phyloP scores from a whole-genome alignment of 1,140 invertebrate genomes.

The Drosophila pruinosa region DNA sequence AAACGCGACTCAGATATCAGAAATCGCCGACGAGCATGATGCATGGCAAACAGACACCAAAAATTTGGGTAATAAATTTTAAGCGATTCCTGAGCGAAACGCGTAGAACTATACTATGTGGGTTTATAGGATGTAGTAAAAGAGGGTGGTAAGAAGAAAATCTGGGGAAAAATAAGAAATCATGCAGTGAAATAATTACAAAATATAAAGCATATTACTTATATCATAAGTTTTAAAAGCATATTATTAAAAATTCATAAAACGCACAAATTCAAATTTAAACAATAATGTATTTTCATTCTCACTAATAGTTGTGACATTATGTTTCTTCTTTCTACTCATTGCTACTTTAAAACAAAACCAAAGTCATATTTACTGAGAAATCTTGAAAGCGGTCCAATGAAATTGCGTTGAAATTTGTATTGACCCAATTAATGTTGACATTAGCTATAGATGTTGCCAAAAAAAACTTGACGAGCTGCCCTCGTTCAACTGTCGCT shows the following conservation, averaged over 20 bases:
- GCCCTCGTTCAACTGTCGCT: constrained; percentile 47
- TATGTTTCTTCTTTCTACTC: too few relatives aligned
- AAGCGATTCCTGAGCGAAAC: constrained; percentile 63
- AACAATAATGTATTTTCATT: too few relatives aligned
- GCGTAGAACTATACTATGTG: constrained; percentile 23
- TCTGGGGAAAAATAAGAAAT: background rate
- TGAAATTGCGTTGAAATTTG: background rate
- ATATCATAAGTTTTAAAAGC: background rate
- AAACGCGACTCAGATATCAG: constrained; percentile 52
- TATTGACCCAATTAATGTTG: background rate
- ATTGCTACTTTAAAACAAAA: too few relatives aligned
- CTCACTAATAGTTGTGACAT: too few relatives aligned
- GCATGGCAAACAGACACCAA: constrained; percentile 71
- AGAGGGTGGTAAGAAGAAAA: background rate
- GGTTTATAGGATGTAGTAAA: constrained; percentile 8
- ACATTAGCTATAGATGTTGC: background rate
- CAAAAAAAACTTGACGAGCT: constrained; percentile 28
- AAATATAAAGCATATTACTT: background rate
- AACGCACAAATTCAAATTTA: too few relatives aligned
- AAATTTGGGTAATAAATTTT: constrained; percentile 78
- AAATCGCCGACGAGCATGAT: constrained; percentile 52
- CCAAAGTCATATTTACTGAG: too few relatives aligned
- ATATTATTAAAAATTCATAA: too few relatives aligned
- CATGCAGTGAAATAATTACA: background rate
- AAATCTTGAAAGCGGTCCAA: too few relatives aligned